A percentile compares a stretch with the other conserved stretches of the same genome.
Evolutionary conservation across 2,797 vertebrate species (phyloP).

Genomic region (Epinephelus awoara): DNA sequence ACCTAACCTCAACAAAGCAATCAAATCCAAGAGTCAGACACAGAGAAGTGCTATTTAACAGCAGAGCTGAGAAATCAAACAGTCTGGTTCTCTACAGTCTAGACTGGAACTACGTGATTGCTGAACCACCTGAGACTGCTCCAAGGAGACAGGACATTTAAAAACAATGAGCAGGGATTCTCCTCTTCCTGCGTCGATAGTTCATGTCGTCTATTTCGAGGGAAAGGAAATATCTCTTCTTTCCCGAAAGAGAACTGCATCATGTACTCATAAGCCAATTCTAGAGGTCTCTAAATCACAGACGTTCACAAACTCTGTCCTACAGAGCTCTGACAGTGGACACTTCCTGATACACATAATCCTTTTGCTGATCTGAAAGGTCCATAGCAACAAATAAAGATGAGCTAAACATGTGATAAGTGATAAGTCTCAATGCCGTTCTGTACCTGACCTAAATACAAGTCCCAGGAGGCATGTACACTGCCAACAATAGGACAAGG

Average conservation of each 20-base stretch:
- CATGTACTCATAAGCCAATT: conserved; percentile 46
- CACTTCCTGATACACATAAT: conserved; percentile 55
- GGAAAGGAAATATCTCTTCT: conserved; percentile 56
- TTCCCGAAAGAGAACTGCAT: conserved; percentile 52
- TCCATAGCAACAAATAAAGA: conserved; percentile 58
- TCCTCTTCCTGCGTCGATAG: conserved; percentile 36
- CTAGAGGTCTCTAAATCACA: conserved; percentile 56
- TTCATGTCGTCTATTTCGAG: conserved; percentile 41
- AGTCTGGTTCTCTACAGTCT: conserved; percentile 30
- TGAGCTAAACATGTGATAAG: conserved; percentile 52
- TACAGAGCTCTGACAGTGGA: conserved; percentile 43
- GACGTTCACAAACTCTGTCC: conserved; percentile 37
- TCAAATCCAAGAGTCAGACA: background rate
- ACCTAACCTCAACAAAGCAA: conserved; percentile 20
- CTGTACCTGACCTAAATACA: conserved; percentile 73
- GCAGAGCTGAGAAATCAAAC: conserved; percentile 23
- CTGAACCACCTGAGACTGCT: conserved; percentile 52
- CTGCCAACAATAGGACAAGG: conserved; percentile 63
- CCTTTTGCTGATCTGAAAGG: conserved; percentile 51
- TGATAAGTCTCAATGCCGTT: conserved; percentile 62
- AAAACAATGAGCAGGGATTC: conserved; percentile 50
- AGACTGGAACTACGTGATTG: conserved; percentile 45
- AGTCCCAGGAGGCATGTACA: conserved; percentile 48
- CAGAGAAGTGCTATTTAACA: conserved; percentile 21
- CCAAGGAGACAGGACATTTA: conserved; percentile 52